Base-by-base conservation (phyloP, 1,140 invertebrate genomes). In the Mesaphorura yosii region DNA sequence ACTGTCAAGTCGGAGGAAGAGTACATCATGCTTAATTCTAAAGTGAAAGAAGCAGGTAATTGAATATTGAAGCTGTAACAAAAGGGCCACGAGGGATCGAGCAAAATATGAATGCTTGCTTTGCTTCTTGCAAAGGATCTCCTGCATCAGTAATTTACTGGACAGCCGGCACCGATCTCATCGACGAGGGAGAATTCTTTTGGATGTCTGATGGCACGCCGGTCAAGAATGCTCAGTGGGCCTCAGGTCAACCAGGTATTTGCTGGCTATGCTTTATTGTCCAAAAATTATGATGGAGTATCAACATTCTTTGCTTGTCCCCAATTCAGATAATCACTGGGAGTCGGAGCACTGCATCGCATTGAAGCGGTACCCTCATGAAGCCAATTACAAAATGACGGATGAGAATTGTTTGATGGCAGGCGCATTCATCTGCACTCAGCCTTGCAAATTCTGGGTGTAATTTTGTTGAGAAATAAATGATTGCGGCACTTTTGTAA, bases 151-250 rank as follows among this genome's bases (percentile, higher is more conserved):
- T 46, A 10, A 46, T 46, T 10, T 90, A 89, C 73, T 90, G 87
- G 87, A 88, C 84, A 27, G 86, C 84, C 15, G 87, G 87, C 46
- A 89, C 86, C 3, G 87, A 90, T 69, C 78, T 88, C 64, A 86
- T 84, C 14, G 85, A 88, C 63, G 86, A 90, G 66, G 86, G 86
- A 7, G 80, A 78, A 50, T 89, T 88, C 75, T 89, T 89, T 74
- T 89, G 87, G 86, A 87, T 89, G 84, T 82, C 86, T 4, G 88
- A 83, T 53, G 87, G 87, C 12, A 73, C 83, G 48, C 86, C 86
- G 3, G 77, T 90, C 26, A 88, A 84, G 25, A 89, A 86, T 69
- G 86, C 85, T 53, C 89, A 89, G 68, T 89, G 86, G 86, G 89
- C 89, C 70, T 82, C 86, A 7, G 87, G 86, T 3, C 85, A 88